Evolutionary conservation across 2,113 vertebrate species (phyloP), one percentile per base, ranked within the genome.

Genomic region (Loxodonta africana): DNA sequence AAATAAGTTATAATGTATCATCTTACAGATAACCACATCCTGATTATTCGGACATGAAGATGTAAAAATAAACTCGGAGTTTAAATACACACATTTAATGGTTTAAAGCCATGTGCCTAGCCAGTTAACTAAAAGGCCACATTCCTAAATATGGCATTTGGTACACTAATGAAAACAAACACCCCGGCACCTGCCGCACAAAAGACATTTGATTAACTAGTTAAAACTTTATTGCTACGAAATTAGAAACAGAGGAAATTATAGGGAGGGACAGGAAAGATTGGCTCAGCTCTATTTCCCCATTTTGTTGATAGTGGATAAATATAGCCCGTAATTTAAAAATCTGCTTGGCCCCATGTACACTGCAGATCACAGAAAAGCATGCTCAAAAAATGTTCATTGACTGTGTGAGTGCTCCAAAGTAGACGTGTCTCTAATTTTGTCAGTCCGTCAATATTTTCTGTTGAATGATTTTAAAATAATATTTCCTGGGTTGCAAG

Each of bases 1-100:
- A 98, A 98, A 97, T 98, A 98, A 98, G 97, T 96, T 74, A 74
- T 91, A 95, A 82, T 95, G 93, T 97, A 82, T 97, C 96, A 96
- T 98, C 97, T 98, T 97, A 96, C 97, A 98, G 97, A 98, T 98
- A 98, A 98, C 99, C 99, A 99, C 98, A 99, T 99, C 99, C 98
- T 99, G 98, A 98, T 98, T 98, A 98, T 98, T 98, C 98, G 97
- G 98, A 98, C 93, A 97, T 28, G 95, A 96, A 96, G 96, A 97
- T 96, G 88, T 98, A 98, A 99, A 99, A 99, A 99, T 98, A 99
- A 98, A 98, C 85, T 86, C 78, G 69, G 93, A 98, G 95, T 98
- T 98, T 98, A 98, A 99, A 98, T 97, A 98, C 96, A 98, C 97
- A 95, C 76, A 88, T 97, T 98, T 98, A 98, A 98, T 96, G 97